Percentiles rank a stretch among this genome's conserved stretches.
These are phyloP conservation scores for Exocentrus adspersus DNA, from an alignment of 2,888 invertebrate genomes.

Conservation along the genomic window DNA sequence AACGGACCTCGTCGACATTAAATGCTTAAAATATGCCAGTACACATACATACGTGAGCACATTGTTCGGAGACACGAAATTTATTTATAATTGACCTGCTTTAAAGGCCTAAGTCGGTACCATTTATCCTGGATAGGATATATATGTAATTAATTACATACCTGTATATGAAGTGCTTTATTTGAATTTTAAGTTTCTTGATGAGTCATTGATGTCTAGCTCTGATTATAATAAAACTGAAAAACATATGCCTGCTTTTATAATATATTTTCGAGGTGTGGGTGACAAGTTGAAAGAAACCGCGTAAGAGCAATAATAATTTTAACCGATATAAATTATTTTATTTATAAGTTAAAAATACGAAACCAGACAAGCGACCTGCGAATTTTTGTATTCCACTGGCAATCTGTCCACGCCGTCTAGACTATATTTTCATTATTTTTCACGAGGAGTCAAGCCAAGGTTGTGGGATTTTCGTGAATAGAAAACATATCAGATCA, in stretches of 20 bases:
- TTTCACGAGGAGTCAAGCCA: background rate
- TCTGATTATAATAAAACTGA: no score
- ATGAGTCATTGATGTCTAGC: no score
- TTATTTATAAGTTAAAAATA: background rate
- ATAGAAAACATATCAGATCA: no score
- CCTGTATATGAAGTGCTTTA: no score
- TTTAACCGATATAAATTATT: background rate
- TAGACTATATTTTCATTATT: background rate
- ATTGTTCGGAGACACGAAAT: conserved; percentile 1
- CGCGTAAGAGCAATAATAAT: background rate
- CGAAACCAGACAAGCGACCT: background rate
- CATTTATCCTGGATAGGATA: no score
- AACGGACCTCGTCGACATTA: background rate
- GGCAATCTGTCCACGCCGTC: background rate
- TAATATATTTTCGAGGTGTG: no score
- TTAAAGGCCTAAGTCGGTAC: no score
- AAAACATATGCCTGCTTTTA: no score
- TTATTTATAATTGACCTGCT: background rate
- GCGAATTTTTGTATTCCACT: background rate
- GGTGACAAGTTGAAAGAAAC: background rate
- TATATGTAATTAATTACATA: no score
- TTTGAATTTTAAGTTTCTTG: no score
- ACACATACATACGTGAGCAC: background rate
- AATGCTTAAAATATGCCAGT: no score
- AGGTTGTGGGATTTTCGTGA: conserved; percentile 1